phyloP scores from a whole-genome alignment of 2,797 vertebrate species.

The Ptychobarbus kaznakovi region DNA sequence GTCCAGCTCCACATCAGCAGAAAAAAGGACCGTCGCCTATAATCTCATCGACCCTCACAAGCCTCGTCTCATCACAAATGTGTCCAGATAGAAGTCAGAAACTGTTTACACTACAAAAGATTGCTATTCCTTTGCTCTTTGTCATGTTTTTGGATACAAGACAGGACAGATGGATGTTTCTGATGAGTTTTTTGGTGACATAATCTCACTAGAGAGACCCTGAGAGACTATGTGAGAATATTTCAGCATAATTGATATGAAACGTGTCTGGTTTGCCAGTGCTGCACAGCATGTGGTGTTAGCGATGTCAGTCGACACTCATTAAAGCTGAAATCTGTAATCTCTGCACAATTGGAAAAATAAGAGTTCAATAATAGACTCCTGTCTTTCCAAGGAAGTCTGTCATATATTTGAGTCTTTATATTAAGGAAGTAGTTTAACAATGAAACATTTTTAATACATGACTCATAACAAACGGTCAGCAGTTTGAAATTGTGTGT shows the following conservation, averaged over 20 bases:
- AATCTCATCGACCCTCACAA: constrained; percentile 7
- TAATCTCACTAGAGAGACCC: not conserved
- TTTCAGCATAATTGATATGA: not conserved
- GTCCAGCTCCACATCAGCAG: constrained; percentile 38
- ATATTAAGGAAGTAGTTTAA: constrained; percentile 12
- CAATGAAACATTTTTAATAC: not conserved
- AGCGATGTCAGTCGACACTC: not conserved
- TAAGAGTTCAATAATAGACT: not conserved
- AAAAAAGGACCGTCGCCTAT: constrained; percentile 15
- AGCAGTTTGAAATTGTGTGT: not conserved
- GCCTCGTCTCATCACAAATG: not conserved
- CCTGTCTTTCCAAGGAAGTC: not conserved
- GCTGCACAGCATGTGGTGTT: not conserved
- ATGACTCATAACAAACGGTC: not conserved
- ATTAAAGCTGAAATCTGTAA: not conserved
- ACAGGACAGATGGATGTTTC: not conserved
- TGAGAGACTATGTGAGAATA: not conserved
- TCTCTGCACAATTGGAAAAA: not conserved
- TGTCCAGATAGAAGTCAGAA: constrained; percentile 16
- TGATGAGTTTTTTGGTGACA: not conserved
- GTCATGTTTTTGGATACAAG: not conserved
- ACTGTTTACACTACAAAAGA: not conserved
- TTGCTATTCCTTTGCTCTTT: not conserved
- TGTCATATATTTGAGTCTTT: not conserved
- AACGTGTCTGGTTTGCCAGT: not conserved